phyloP scores from a whole-genome alignment of 2,888 invertebrate species.

The Lycia hirtaria region DNA sequence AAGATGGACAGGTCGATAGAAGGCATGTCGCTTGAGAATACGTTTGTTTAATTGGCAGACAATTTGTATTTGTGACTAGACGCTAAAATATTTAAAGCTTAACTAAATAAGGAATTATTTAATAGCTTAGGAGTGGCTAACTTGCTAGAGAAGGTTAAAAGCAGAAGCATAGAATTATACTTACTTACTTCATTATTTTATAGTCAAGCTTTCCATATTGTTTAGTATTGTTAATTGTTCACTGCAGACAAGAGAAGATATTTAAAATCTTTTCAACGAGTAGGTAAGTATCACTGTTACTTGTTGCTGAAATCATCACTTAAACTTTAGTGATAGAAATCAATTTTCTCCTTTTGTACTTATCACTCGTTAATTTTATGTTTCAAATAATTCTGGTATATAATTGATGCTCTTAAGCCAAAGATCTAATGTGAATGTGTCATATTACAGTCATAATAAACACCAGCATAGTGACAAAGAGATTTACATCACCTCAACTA shows the following conservation, averaged over 20 bases:
- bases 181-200: not conserved
- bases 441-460: conserved; percentile 17
- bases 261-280: too few relatives aligned
- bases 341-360: too few relatives aligned
- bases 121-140: conserved; percentile 1
- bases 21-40: conserved; percentile 6
- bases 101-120: conserved; percentile 4
- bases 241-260: too few relatives aligned
- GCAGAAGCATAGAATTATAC: not conserved
- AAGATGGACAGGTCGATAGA: conserved; percentile 18
- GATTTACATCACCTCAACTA: conserved; percentile 21
- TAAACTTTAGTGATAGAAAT: too few relatives aligned
- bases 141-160: not conserved
- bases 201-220: too few relatives aligned
- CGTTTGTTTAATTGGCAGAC: conserved; percentile 5
- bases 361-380: too few relatives aligned
- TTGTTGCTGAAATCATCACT: too few relatives aligned
- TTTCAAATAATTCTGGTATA: too few relatives aligned
- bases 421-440: conserved; percentile 11
- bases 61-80: conserved; percentile 4
- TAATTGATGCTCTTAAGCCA: not conserved
- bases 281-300: too few relatives aligned
- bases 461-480: conserved; percentile 7
- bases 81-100: not conserved
- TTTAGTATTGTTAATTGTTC: too few relatives aligned